phyloP scores from a whole-genome alignment of 2,113 vertebrate species.

The Smithornis capensis region DNA sequence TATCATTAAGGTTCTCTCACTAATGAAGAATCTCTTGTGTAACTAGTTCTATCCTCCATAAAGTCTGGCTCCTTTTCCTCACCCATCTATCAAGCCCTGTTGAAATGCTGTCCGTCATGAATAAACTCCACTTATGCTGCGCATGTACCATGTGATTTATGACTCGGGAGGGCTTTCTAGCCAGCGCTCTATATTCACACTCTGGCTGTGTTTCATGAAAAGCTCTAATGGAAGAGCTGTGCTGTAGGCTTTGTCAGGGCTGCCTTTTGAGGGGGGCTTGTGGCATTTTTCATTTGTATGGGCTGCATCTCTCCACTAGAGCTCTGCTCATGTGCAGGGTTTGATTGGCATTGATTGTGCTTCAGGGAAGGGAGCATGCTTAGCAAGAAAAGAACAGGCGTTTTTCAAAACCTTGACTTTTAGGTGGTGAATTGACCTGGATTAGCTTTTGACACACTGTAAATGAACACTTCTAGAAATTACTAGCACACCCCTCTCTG shows the following conservation, averaged over 20 bases:
- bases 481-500: not conserved
- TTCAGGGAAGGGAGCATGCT: conserved; percentile 28
- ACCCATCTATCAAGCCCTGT: conserved; percentile 49
- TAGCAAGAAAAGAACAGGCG: conserved; percentile 46
- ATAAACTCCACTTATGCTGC: conserved; percentile 62
- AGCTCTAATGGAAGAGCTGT: conserved; percentile 55
- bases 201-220: conserved; percentile 64
- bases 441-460: conserved; percentile 59
- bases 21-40: conserved; percentile 58
- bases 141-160: conserved; percentile 64
- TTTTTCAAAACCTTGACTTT: conserved; percentile 53
- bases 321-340: conserved; percentile 50
- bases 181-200: conserved; percentile 50
- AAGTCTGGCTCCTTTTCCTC: conserved; percentile 40
- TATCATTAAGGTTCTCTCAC: conserved; percentile 29
- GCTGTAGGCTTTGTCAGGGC: conserved; percentile 52
- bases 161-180: conserved; percentile 43
- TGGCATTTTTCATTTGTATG: conserved; percentile 67
- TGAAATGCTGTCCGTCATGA: conserved; percentile 65
- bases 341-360: conserved; percentile 67
- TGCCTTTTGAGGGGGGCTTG: conserved; percentile 16
- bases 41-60: conserved; percentile 27
- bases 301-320: conserved; percentile 54
- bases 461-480: conserved; percentile 40
- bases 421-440: conserved; percentile 52